Evolutionary conservation across 2,888 invertebrate species (phyloP).

Genomic region (Panzeria rudis): DNA sequence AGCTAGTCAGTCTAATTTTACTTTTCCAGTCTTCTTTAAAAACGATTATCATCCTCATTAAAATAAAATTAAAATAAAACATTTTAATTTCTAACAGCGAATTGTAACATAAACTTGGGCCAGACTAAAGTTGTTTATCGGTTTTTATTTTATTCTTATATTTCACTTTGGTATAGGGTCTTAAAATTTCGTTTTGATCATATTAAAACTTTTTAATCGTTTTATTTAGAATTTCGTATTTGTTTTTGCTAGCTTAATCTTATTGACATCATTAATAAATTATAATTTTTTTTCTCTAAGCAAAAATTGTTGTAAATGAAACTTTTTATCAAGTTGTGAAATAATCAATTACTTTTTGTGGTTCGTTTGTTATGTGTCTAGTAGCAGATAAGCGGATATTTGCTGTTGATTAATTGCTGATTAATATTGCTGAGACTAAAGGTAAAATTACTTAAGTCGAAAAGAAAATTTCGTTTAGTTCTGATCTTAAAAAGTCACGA

Average conservation of each 20-base stretch:
- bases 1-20: too few species aligned
- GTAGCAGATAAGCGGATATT: background rate
- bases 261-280: constrained; percentile 12
- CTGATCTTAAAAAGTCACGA: too few species aligned
- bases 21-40: too few species aligned
- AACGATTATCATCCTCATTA: too few species aligned
- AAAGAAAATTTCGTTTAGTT: background rate
- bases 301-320: background rate
- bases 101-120: too few species aligned
- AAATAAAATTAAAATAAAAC: too few species aligned
- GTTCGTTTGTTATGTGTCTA: background rate
- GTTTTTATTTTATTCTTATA: background rate
- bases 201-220: background rate
- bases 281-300: background rate
- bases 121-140: too few species aligned
- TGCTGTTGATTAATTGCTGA: background rate
- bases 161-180: background rate
- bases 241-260: constrained; percentile 25
- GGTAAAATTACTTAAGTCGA: background rate
- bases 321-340: constrained; percentile 44
- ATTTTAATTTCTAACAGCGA: too few species aligned
- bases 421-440: background rate
- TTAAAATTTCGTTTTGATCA: background rate
- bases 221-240: constrained; percentile 4
- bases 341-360: constrained; percentile 20